Base-by-base conservation (phyloP, 2,888 invertebrate genomes). In the Cephus rjabovi region DNA sequence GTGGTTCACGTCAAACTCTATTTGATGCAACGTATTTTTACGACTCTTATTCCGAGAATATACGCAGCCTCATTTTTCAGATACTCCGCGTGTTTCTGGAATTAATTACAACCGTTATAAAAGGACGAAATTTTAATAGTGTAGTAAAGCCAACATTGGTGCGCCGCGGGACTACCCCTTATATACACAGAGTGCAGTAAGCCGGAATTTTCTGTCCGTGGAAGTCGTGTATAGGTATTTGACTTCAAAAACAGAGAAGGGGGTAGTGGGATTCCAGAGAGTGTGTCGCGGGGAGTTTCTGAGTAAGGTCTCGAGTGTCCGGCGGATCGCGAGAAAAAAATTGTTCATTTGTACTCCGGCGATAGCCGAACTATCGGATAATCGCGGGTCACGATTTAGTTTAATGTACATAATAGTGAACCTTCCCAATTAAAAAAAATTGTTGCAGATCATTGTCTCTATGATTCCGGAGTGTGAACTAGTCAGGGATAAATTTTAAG, bases 41-140 rank as follows among this genome's bases (percentile, higher is more conserved):
- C 56, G 73, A 40, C n/a, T 31, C 71, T 34, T 56, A 37, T 73
- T 31, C 37, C 69, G 6, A 15, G 12, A 40, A 15, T 15, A 9
- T 56, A 6, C 23, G 23, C 40, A 23, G 23, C 4, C 6, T 23
- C 23, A 56, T 56, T 23, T 23, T 1, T 23, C 40, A 56, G 23
- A 15, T 9, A 56, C 6, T 56, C 23, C 9, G 23, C 6, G 75
- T 77, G 70, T 75, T 75, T 73, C 69, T 73, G 33, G 30, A 40
- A 75, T 37, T 75, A 73, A 75, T 79, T 77, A 33, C 73, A 37
- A 37, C 40, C 77, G 75, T 77, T 56, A 75, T 79, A 75, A 75
- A 73, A 31, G 37, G 35, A 56, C 37, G 69, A 79, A 76, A 71
- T 70, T 76, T 69, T 70, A 56, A 15, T 15, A 56, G 23, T 56